Evolutionary conservation across 1,140 invertebrate species (phyloP).

Genomic region (Drosophila ficusphila): DNA sequence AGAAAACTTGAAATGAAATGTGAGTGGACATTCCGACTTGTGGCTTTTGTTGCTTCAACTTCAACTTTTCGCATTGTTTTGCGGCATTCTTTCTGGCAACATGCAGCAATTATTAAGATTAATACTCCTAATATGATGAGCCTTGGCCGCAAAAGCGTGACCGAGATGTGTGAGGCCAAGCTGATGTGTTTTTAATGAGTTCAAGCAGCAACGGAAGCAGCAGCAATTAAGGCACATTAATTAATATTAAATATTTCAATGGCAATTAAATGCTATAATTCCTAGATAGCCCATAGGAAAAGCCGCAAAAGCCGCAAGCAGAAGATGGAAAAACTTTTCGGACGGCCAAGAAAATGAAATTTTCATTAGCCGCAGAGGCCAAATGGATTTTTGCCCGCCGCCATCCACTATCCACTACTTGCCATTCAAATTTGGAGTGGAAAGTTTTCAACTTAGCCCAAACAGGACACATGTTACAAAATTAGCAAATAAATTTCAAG

Average conservation of each 20-base stretch:
- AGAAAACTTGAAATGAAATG: constrained; percentile 23
- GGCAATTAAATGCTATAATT: constrained; percentile 76
- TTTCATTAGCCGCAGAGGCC: constrained; percentile 76
- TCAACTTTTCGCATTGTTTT: constrained; percentile 62
- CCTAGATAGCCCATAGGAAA: constrained; percentile 42
- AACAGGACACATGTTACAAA: constrained; percentile 79
- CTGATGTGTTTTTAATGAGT: constrained; percentile 82
- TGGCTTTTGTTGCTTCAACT: constrained; percentile 50
- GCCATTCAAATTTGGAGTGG: constrained; percentile 61
- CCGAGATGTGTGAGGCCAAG: constrained; percentile 20
- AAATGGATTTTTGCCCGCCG: constrained; percentile 64
- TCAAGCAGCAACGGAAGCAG: constrained; percentile 24
- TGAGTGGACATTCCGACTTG: constrained; percentile 39
- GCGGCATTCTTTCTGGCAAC: constrained; percentile 59
- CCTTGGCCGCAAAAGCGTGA: constrained; percentile 16
- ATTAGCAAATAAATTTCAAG: constrained; percentile 79
- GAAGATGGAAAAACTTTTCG: constrained; percentile 52
- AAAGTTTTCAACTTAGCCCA: constrained; percentile 70
- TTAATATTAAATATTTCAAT: constrained; percentile 82
- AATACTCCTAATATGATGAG: constrained; percentile 64
- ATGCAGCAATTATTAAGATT: constrained; percentile 77
- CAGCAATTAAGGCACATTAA: constrained; percentile 78
- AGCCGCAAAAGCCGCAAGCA: constrained; percentile 38
- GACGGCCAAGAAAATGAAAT: constrained; percentile 58
- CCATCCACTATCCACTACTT: constrained; percentile 14